Evolutionary conservation across 2,888 invertebrate species (phyloP), one percentile per base, ranked within the genome.

Genomic region (Phaonia tiefii): DNA sequence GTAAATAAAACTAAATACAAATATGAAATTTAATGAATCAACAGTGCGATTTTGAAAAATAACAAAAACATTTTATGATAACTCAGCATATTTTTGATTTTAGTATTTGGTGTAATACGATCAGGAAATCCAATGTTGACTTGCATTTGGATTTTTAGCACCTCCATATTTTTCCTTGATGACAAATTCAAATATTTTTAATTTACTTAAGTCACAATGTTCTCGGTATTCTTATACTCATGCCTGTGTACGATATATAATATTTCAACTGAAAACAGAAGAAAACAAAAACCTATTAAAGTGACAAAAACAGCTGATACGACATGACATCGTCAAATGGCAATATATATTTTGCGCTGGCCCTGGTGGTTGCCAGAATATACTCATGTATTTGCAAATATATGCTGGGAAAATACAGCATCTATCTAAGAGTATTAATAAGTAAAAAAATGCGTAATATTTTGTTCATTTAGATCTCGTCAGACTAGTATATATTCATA

Each of bases 71-170:
- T n/a, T n/a, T 63, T 8, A 22, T 42, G 37, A 39, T 63, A 39
- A 63, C 63, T 63, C 63, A 63, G 60, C 60, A 60, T 39, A 17
- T 15, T 60, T 37, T 15, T 11, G 3, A 31, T 39, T 60, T 17
- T 37, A 39, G 42, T 5, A 31, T 5, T 5, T 31, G 31, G n/a
- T 31, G 63, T 63, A 63, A 63, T 15, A 2, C 39, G 63, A 63
- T 63, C 22, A 22, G 11, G 22, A 13, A 22, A 25, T 22, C 17
- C 17, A 17, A 4, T 15, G 7, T 4, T 20, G 15, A 15, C 17
- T 17, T 49, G 15, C 8, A 17, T 15, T 15, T 46, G 46, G 15
- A 26, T 31, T 56, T 56, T 56, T 13, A 8, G 56, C 5, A 56
- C 31, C 7, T 31, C 31, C 31, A 8, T 15, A 56, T 56, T 31